Evolutionary conservation across 2,113 vertebrate species (phyloP).

Genomic region (Psittacula cyanocephala): DNA sequence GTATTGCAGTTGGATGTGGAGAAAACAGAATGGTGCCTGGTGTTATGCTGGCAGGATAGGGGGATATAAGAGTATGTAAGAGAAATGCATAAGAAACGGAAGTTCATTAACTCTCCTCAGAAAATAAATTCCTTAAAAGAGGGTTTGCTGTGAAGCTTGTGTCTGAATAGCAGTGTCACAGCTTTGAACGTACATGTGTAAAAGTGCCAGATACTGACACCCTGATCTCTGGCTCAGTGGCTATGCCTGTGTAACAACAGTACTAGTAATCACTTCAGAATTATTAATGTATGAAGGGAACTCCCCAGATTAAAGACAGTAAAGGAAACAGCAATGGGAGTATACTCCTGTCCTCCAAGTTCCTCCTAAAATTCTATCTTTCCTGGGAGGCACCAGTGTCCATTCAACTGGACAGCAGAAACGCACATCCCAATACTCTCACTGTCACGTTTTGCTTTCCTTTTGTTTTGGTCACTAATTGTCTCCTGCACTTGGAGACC

Average conservation of each 20-base stretch:
- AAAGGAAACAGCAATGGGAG: neutral
- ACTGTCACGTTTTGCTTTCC: rapidly evolving
- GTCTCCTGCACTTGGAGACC: neutral
- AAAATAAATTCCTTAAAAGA: neutral
- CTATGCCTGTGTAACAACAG: neutral
- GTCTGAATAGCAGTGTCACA: neutral
- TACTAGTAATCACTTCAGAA: neutral
- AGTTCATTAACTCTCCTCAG: neutral
- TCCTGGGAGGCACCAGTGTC: neutral
- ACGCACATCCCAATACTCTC: rapidly evolving
- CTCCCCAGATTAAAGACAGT: neutral
- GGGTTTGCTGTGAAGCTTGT: neutral
- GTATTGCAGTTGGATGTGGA: neutral
- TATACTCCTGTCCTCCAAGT: neutral
- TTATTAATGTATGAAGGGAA: neutral
- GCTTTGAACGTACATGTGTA: neutral
- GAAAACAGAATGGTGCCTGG: neutral
- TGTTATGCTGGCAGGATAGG: neutral
- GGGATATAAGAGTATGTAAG: neutral
- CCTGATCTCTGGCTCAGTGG: neutral
- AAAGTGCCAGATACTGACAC: neutral
- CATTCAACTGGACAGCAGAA: rapidly evolving
- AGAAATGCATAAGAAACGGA: neutral
- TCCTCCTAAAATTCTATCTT: neutral
- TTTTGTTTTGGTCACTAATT: neutral